These are phyloP conservation scores for Hipposideros armiger DNA, from an alignment of 2,113 vertebrate genomes.

Conservation along the genomic window DNA sequence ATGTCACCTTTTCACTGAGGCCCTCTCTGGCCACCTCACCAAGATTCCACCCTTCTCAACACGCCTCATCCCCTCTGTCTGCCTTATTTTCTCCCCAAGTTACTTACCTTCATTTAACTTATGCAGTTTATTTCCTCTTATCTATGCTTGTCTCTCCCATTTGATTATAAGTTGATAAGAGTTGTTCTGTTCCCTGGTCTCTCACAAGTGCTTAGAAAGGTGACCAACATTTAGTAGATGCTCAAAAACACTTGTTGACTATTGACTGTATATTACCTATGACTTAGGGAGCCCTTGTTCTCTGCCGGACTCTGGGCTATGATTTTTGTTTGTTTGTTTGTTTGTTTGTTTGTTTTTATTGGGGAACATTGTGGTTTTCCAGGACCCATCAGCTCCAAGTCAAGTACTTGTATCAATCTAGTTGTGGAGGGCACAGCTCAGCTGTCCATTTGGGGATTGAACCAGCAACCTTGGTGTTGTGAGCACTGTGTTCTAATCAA, in stretches of 20 bases:
- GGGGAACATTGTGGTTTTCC: too few relatives aligned
- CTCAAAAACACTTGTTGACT: neutral
- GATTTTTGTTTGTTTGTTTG: too few relatives aligned
- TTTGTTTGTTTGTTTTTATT: too few relatives aligned
- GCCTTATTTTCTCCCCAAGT: neutral
- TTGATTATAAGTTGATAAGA: neutral
- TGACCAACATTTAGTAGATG: rapidly evolving
- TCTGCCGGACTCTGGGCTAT: neutral
- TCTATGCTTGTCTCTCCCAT: neutral
- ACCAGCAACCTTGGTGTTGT: too few relatives aligned
- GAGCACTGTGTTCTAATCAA: too few relatives aligned
- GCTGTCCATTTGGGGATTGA: too few relatives aligned
- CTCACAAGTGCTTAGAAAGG: neutral
- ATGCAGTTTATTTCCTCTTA: neutral
- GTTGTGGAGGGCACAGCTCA: too few relatives aligned
- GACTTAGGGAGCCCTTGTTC: neutral
- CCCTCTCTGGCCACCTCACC: neutral
- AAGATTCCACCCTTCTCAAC: neutral
- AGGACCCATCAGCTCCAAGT: too few relatives aligned
- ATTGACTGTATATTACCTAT: rapidly evolving
- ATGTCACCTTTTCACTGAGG: neutral
- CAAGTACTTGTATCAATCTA: too few relatives aligned
- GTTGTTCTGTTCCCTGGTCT: too few relatives aligned
- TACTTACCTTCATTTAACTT: too few relatives aligned
- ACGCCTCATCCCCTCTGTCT: neutral